Conservation (phyloP, 1,140 invertebrate species). For the Laupala kohalensis region DNA sequence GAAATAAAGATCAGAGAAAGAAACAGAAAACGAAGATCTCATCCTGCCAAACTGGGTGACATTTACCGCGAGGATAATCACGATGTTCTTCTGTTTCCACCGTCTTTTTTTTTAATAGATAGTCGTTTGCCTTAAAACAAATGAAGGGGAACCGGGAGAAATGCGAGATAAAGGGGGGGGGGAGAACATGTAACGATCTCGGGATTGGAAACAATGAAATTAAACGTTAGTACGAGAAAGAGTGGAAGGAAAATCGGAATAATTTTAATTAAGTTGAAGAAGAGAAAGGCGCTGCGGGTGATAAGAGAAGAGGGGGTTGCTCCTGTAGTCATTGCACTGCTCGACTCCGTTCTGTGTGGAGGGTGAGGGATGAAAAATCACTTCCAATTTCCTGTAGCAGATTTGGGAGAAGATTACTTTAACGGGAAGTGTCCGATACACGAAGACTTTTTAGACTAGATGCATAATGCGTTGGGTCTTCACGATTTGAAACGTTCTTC, state of each 20-base stretch:
- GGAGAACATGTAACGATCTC: neutral
- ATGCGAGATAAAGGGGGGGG: neutral
- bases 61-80: neutral
- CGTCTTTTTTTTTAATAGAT: neutral
- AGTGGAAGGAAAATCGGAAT: neutral
- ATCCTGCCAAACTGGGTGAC: neutral
- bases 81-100: neutral
- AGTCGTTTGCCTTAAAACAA: neutral
- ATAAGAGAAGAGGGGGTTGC: neutral
- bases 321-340: neutral
- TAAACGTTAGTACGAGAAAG: neutral
- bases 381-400: neutral
- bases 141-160: neutral
- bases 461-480: neutral
- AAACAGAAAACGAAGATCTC: neutral
- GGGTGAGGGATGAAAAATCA: neutral
- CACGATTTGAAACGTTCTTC: neutral
- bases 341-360: neutral
- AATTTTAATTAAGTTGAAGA: neutral
- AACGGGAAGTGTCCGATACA: neutral
- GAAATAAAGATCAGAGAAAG: neutral
- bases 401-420: neutral
- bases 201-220: neutral
- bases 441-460: neutral
- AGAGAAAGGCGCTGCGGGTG: neutral